These are phyloP conservation scores for Turritopsis dohrnii DNA, from an alignment of 30 jellyfish, hydroid and myxozoan species.

Conservation along the genomic window DNA sequence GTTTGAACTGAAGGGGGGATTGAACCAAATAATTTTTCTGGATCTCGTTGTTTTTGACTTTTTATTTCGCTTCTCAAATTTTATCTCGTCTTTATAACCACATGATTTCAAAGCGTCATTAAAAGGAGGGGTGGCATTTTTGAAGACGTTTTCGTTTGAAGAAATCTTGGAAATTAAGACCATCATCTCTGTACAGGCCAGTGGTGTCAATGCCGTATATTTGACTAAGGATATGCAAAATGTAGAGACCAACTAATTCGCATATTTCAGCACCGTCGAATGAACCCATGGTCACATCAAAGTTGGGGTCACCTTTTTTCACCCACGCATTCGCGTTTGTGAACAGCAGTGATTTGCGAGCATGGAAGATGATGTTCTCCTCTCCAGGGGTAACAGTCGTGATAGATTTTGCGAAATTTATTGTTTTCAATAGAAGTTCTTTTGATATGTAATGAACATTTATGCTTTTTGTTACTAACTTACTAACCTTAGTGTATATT, in stretches of 20 bases:
- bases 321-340: conserved; percentile 34
- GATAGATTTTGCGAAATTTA: conserved; percentile 24
- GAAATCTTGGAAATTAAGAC: conserved; percentile 52
- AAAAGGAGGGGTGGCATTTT: conserved; percentile 22
- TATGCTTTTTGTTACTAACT: too few relatives aligned
- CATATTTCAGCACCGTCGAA: conserved; percentile 59
- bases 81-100: conserved; percentile 14
- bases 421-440: too few relatives aligned
- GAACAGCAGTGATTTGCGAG: conserved; percentile 53
- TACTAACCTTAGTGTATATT: too few relatives aligned
- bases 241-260: conserved; percentile 47
- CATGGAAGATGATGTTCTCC: conserved; percentile 32
- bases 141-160: conserved; percentile 50
- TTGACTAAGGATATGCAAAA: conserved; percentile 26
- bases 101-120: conserved; percentile 12
- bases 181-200: conserved; percentile 69
- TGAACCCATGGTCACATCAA: conserved; percentile 58
- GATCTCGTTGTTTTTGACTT: conserved; percentile 2
- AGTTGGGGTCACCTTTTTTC: conserved; percentile 32
- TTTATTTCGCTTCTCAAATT: background rate
- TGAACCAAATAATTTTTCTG: conserved; percentile 35
- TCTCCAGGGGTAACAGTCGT: conserved; percentile 24
- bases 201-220: conserved; percentile 26
- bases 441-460: too few relatives aligned
- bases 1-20: conserved; percentile 50